Base-by-base conservation (phyloP, 2,113 vertebrate genomes). In the Pionites leucogaster region DNA sequence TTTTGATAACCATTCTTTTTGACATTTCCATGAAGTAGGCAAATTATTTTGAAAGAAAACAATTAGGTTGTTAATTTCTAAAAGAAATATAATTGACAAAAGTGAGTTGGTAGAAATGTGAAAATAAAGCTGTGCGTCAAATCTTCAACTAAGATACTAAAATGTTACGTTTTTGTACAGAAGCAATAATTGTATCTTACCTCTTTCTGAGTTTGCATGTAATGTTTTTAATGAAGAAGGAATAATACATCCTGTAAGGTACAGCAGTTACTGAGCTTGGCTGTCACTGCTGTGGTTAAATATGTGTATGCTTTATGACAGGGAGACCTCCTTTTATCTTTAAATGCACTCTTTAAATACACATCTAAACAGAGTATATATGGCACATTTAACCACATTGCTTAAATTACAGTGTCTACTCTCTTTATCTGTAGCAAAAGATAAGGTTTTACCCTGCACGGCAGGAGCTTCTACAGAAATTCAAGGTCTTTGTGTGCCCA, bases 381-480 rank as follows among this genome's bases (percentile, higher is more conserved):
- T 9, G 31, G 23, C 46, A 80, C 9, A n/a, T 57, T 62, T 50
- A 39, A 17, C 33, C 37, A 18, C 7, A 35, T 31, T 63, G 7
- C 6, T 4, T 57, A n/a, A 63, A 63, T 11, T 24, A 47, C 22
- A 55, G 17, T 67, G 5, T 44, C 27, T 70, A 17, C 6, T 13
- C 6, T 6, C 9, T 60, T 78, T 47, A 41, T n/a, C 7, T 31
- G 5, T 6, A 37, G 24, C 18, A 42, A 24, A 71, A 82, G 6
- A 19, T 17, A 11, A 27, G 15, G 3, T 2, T 64, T 87, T 60
- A 10, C 1, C 1, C 47, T 75, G 46, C 0, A 1, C 25, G 41
- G 41, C 23, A 81, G 29, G 19, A 70, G 23, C 47, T 68, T 55
- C 65, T 84, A 6, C 13, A 60, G 70, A 70, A 41, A 57, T 33